Conservation (phyloP, 2,888 invertebrate species). For the Sepiola atlantica region DNA sequence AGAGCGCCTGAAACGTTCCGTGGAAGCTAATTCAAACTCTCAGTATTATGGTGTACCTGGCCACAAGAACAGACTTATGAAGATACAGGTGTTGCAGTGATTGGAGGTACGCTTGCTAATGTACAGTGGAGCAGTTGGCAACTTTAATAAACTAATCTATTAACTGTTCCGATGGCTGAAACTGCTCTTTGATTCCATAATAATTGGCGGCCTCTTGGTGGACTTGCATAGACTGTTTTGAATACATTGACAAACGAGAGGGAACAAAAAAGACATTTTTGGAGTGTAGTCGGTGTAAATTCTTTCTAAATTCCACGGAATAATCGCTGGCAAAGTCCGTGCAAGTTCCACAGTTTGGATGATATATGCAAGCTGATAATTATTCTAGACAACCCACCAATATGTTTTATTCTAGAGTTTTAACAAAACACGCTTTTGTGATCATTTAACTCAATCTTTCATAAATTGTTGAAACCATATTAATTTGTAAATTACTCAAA, state of each 20-base stretch:
- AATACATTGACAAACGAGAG: background rate
- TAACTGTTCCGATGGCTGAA: conserved; percentile 32
- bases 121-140: background rate
- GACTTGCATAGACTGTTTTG: background rate
- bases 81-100: background rate
- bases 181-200: conserved; percentile 32
- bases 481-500: background rate
- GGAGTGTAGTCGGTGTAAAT: background rate
- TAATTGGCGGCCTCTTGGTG: conserved; percentile 7
- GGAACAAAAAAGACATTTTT: background rate
- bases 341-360: conserved; percentile 32
- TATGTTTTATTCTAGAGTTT: conserved; percentile 8
- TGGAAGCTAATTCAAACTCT: background rate
- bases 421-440: background rate
- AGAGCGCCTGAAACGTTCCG: background rate
- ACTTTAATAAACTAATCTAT: background rate
- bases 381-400: conserved; percentile 20
- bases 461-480: background rate
- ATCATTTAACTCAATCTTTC: background rate
- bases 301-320: background rate
- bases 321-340: background rate
- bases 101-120: background rate
- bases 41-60: background rate
- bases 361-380: background rate
- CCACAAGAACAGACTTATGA: background rate